These are phyloP conservation scores for Diaprepes abbreviatus DNA, from an alignment of 2,888 invertebrate species.

Conservation along the genomic window DNA sequence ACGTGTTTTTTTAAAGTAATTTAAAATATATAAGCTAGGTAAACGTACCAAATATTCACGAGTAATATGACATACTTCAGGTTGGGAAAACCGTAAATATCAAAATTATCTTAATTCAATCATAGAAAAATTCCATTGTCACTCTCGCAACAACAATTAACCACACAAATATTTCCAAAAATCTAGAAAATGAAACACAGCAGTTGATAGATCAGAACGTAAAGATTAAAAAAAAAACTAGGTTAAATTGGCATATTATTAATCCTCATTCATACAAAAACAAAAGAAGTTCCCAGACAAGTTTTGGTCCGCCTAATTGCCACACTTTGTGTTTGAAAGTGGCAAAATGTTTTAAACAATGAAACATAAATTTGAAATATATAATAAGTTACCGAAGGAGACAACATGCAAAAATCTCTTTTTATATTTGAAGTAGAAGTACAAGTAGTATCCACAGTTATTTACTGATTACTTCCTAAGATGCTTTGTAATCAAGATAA, in stretches of 20 bases:
- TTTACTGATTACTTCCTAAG: no score
- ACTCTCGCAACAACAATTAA: not conserved
- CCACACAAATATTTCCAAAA: slow-evolving; percentile 25
- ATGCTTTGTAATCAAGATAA: no score
- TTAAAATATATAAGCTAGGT: no score
- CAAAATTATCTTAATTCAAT: no score
- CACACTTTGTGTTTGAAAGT: slow-evolving; percentile 42
- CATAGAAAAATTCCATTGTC: not conserved
- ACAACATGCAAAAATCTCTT: no score
- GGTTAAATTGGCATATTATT: slow-evolving; percentile 47
- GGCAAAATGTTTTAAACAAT: slow-evolving; percentile 40
- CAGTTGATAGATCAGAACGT: slow-evolving; percentile 18
- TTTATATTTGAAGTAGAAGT: no score
- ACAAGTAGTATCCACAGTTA: no score
- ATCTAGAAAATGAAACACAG: slow-evolving; percentile 11
- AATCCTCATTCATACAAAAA: slow-evolving; percentile 36
- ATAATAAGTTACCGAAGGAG: slow-evolving; percentile 20
- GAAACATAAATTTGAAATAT: slow-evolving; percentile 35
- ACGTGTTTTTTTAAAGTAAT: no score
- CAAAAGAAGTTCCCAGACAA: slow-evolving; percentile 45
- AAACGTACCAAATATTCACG: no score
- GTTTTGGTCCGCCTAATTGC: slow-evolving; percentile 35
- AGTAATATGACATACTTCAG: no score
- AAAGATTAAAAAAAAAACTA: slow-evolving; percentile 40
- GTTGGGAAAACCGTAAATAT: no score